These are phyloP conservation scores for Lumbricus terrestris DNA, from an alignment of 2,888 invertebrate species.

Conservation along the genomic window DNA sequence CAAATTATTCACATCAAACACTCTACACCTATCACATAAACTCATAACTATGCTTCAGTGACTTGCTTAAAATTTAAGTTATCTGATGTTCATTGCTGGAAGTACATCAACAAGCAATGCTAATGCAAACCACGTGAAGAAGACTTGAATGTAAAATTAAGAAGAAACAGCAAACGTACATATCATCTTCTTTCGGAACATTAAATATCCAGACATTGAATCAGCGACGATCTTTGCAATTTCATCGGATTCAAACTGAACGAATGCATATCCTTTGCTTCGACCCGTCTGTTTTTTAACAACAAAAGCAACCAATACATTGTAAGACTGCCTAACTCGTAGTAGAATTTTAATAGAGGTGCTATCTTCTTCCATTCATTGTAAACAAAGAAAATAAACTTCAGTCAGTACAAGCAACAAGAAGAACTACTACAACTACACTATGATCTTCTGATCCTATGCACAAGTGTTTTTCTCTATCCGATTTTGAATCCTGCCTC, in stretches of 20 bases:
- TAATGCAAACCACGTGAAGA: background rate
- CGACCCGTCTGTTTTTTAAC: conserved; percentile 69
- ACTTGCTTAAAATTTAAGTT: too few relatives aligned
- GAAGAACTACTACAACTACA: background rate
- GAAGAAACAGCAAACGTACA: conserved; percentile 64
- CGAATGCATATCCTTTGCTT: conserved; percentile 84
- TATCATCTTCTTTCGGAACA: conserved; percentile 86
- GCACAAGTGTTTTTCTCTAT: too few relatives aligned
- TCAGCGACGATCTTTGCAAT: conserved; percentile 92
- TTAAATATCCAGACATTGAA: conserved; percentile 94
- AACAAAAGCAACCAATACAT: background rate
- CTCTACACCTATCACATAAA: too few relatives aligned
- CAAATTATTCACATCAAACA: too few relatives aligned
- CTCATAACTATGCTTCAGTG: too few relatives aligned
- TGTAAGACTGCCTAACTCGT: background rate
- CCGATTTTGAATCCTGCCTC: too few relatives aligned
- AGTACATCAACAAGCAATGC: background rate
- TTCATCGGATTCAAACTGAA: conserved; percentile 79
- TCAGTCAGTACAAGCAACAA: background rate
- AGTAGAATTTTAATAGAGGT: too few relatives aligned
- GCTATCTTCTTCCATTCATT: too few relatives aligned
- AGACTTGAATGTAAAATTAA: background rate
- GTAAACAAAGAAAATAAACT: background rate
- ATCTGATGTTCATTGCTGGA: too few relatives aligned
- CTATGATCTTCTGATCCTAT: too few relatives aligned